Percentiles rank a stretch among this genome's conserved stretches.
Evolutionary conservation across 1,140 invertebrate species (phyloP).

Genomic region (Amyelois transitella): DNA sequence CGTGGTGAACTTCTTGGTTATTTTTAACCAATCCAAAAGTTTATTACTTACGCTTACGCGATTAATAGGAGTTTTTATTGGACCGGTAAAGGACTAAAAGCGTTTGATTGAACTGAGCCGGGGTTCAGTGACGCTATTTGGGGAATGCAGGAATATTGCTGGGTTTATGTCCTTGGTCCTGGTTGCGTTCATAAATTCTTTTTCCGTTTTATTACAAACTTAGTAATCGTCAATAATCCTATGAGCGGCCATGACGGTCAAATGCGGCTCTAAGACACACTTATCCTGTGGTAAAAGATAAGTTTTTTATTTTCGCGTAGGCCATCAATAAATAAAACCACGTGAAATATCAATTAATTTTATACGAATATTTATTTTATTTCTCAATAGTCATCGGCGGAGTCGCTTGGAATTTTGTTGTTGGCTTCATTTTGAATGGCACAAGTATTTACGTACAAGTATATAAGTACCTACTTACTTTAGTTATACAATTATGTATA

Average conservation of each 20-base stretch:
- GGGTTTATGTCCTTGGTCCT: constrained; percentile 2
- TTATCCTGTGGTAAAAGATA: no score
- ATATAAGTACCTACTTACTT: no score
- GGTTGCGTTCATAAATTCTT: constrained; percentile 2
- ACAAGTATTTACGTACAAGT: no score
- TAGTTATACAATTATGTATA: no score
- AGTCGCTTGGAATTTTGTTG: no score
- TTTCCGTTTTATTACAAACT: neutral
- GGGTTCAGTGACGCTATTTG: constrained; percentile 26
- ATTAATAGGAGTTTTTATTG: constrained; percentile 72
- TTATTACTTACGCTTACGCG: constrained; percentile 69
- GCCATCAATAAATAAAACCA: no score
- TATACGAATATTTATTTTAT: no score
- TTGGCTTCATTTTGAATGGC: no score
- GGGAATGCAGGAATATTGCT: constrained; percentile 21
- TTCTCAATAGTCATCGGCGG: no score
- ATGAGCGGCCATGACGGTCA: neutral
- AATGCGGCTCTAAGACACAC: neutral
- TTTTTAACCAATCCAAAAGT: constrained; percentile 69
- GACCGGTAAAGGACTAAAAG: constrained; percentile 62
- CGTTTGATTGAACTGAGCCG: constrained; percentile 48
- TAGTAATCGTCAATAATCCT: neutral
- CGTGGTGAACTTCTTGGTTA: constrained; percentile 54
- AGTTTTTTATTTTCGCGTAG: no score
- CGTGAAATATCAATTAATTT: no score